Base-by-base conservation (phyloP, 2,888 invertebrate genomes). In the Choreutis nemorana region DNA sequence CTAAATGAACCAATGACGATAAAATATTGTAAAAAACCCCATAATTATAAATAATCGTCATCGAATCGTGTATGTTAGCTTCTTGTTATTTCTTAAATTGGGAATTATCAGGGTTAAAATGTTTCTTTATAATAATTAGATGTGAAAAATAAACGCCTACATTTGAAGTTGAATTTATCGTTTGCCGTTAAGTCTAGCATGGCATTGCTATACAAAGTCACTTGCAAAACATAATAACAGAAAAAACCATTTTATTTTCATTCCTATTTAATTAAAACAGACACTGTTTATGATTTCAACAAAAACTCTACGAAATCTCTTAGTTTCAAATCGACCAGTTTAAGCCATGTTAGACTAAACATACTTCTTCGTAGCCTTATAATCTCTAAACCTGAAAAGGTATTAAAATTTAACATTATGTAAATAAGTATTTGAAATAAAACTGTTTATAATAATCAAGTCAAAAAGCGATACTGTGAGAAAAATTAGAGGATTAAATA, bases 401-500 rank as follows among this genome's bases (percentile, higher is more conserved):
- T 52, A 50, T 50, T 57, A 52, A 54, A 53, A 47, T 39, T 33
- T 45, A 49, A 45, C 34, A 41, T 50, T 31, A 48, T 67, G 62
- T 71, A 67, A 64, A 63, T 75, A 72, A 62, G 55, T 71, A 71
- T 58, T 64, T 55, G 63, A 35, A 26, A 26, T 26, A 26, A 9
- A 63, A 64, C 47, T 67, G 64, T 72, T 71, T 60, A 65, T 71
- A 62, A 58, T 67, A 70, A 63, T 53, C 49, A 67, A 73, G 78
- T 78, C 78, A 78, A 75, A 73, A 78, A 78, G 78, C 78, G 68
- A 68, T 55, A 73, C 78, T 78, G 78, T 78, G 78, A 78, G 61
- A 77, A 78, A 72, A 54, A 64, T 72, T 78, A 78, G 78, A 67
- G 57, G 62, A 57, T 72, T n/a, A n/a, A n/a, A 72, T 61, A 54